Conservation (phyloP, 2,888 invertebrate genomes). For the Caenorhabditis sp. region DNA sequence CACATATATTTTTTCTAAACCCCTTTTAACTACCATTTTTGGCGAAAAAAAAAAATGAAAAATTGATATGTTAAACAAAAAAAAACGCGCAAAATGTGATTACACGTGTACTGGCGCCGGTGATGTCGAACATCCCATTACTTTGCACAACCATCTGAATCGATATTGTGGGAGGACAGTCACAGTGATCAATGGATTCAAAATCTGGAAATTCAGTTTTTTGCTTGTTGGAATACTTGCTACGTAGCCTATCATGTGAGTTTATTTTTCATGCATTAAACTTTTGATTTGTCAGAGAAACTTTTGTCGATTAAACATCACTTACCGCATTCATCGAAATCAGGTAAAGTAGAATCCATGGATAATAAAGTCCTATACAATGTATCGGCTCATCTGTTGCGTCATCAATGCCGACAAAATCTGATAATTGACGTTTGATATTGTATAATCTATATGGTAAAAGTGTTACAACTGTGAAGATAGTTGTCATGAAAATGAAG, state of each 20-base stretch:
- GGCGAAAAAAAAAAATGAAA: not conserved
- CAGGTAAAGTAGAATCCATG: conserved; percentile 62
- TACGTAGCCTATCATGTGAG: too few species aligned
- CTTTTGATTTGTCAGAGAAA: not conserved
- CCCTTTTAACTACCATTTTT: too few species aligned
- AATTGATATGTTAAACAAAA: not conserved
- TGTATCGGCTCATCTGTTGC: conserved; percentile 25
- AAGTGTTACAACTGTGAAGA: conserved; percentile 64
- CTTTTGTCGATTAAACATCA: not conserved
- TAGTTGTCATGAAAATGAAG: conserved; percentile 70
- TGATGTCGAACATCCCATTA: conserved; percentile 16
- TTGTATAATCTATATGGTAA: conserved; percentile 64
- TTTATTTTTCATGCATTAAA: too few species aligned
- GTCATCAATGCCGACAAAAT: too few species aligned
- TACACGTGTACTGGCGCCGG: conserved; percentile 35
- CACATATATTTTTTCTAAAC: too few species aligned
- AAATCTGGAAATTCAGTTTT: conserved; percentile 54
- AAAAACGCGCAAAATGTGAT: not conserved
- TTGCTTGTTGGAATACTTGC: too few species aligned
- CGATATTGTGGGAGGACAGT: conserved; percentile 70
- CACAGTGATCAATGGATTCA: conserved; percentile 69
- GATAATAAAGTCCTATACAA: conserved; percentile 54
- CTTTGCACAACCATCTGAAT: conserved; percentile 38
- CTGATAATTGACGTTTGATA: conserved; percentile 30
- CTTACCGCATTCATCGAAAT: conserved; percentile 68